phyloP scores from a whole-genome alignment of 2,888 invertebrate species.

The Halocaridina rubra region DNA sequence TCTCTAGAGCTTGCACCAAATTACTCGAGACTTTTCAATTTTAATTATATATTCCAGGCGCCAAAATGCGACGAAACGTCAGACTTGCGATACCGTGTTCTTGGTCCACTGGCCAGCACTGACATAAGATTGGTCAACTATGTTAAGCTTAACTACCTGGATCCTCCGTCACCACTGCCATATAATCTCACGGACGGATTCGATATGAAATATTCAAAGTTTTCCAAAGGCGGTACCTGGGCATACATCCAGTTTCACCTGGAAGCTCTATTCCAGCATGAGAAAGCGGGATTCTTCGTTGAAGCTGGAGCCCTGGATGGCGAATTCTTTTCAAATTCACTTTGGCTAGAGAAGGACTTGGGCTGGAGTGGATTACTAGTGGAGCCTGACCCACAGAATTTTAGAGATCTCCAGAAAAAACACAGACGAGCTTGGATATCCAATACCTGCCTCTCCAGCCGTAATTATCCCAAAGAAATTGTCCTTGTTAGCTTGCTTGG shows the following conservation, averaged over 20 bases:
- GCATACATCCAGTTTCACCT: neutral
- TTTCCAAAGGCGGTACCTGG: constrained; percentile 2
- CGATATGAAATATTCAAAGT: neutral
- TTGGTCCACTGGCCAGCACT: neutral
- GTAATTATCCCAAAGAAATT: neutral
- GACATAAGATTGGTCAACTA: neutral
- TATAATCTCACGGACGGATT: neutral
- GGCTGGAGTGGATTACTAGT: constrained; percentile 38
- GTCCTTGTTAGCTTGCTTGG: neutral
- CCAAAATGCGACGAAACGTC: too few species aligned
- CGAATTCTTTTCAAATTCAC: constrained; percentile 32
- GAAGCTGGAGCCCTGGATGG: constrained; percentile 48
- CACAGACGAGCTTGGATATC: constrained; percentile 36
- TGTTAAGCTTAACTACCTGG: neutral
- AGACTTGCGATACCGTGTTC: neutral
- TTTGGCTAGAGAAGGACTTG: constrained; percentile 31
- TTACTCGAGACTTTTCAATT: too few species aligned
- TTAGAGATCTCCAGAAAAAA: neutral
- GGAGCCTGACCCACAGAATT: constrained; percentile 25
- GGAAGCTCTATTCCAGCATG: neutral
- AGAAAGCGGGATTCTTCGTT: constrained; percentile 27
- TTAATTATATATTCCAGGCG: too few species aligned
- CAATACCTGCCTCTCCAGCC: constrained; percentile 34
- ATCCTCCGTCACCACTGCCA: neutral
- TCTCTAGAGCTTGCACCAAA: too few species aligned